phyloP scores from a whole-genome alignment of 2,888 invertebrate genomes.

The Apodemia duryi region DNA sequence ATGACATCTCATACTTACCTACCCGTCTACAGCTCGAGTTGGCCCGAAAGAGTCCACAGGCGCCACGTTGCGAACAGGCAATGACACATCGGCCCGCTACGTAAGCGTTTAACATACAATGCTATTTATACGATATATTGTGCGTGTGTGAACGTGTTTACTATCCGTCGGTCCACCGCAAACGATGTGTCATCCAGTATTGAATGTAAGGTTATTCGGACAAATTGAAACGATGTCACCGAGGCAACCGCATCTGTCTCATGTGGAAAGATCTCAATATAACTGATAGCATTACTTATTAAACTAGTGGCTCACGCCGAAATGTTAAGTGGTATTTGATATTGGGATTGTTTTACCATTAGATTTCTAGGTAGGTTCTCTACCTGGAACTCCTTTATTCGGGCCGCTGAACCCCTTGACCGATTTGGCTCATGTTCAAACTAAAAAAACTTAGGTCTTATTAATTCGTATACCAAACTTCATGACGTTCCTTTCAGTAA shows the following conservation, averaged over 20 bases:
- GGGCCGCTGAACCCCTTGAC: no score
- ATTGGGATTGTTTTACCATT: no score
- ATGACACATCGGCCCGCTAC: conserved; percentile 68
- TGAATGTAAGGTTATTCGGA: conserved; percentile 62
- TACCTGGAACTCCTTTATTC: no score
- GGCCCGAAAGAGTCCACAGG: conserved; percentile 31
- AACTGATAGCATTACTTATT: no score
- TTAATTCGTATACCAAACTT: no score
- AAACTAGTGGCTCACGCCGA: no score
- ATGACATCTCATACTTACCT: conserved; percentile 46
- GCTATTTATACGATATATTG: conserved; percentile 67
- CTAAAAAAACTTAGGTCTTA: no score
- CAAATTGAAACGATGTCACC: conserved; percentile 52
- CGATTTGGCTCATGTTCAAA: no score
- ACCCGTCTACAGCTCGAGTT: conserved; percentile 50
- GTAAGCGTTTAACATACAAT: conserved; percentile 67
- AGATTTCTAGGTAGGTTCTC: no score
- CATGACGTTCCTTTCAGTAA: no score
- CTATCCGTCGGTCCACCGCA: conserved; percentile 64
- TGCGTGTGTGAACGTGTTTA: conserved; percentile 68
- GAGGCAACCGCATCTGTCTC: conserved; percentile 18
- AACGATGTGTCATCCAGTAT: conserved; percentile 70
- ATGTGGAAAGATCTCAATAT: conserved; percentile 21
- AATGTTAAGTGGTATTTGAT: no score
- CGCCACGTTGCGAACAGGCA: conserved; percentile 47